phyloP scores from a whole-genome alignment of 2,113 vertebrate species.

The Stercorarius parasiticus region DNA sequence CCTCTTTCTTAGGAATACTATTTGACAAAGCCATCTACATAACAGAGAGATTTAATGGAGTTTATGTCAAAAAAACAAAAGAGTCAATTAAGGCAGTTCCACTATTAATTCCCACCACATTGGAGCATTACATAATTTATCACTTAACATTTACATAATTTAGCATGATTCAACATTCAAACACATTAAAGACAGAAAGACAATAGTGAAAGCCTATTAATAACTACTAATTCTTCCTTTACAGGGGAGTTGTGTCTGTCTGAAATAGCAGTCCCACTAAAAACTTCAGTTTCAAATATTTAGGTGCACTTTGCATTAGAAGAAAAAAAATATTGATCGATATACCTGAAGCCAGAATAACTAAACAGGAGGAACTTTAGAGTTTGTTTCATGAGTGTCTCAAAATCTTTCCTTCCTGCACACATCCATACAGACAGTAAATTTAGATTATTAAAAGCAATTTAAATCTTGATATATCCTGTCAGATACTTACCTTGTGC shows the following conservation, averaged over 20 bases:
- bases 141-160: slow-evolving; percentile 57
- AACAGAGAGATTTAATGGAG: slow-evolving; percentile 11
- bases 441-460: background rate
- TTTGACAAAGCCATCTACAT: slow-evolving; percentile 27
- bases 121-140: slow-evolving; percentile 28
- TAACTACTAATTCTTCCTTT: background rate
- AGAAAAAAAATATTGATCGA: background rate
- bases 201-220: background rate
- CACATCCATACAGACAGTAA: background rate
- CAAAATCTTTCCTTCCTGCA: background rate
- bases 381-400: background rate
- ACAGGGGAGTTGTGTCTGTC: too few relatives aligned
- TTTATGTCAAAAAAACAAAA: slow-evolving; percentile 17
- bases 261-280: background rate
- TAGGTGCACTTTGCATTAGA: background rate
- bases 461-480: background rate
- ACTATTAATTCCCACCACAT: slow-evolving; percentile 31
- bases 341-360: background rate
- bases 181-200: background rate
- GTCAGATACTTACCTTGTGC: background rate
- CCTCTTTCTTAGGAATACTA: slow-evolving; percentile 15
- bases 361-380: background rate
- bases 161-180: slow-evolving; percentile 46
- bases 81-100: slow-evolving; percentile 32
- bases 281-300: background rate